Evolutionary conservation across 2,113 vertebrate species (phyloP).

Genomic region (Hippocampus comes): DNA sequence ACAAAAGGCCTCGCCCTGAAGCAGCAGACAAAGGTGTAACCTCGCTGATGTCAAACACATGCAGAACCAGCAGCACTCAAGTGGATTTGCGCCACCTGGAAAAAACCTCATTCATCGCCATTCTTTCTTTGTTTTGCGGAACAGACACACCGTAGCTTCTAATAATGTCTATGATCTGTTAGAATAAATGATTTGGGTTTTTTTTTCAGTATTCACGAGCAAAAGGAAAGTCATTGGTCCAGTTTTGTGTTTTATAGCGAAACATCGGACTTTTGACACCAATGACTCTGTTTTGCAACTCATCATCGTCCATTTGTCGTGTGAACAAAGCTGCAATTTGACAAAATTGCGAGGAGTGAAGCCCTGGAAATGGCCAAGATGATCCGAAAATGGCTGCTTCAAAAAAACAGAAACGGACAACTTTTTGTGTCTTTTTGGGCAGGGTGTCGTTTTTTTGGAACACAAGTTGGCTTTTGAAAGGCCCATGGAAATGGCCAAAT

Average conservation of each 20-base stretch:
- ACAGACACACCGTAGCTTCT: conserved; percentile 67
- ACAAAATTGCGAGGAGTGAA: background rate
- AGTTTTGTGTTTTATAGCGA: background rate
- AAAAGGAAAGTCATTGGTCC: conserved; percentile 38
- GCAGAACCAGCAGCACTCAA: conserved; percentile 61
- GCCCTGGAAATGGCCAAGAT: background rate
- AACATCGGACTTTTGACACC: background rate
- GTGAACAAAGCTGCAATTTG: background rate
- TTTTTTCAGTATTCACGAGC: background rate
- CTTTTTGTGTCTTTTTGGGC: background rate
- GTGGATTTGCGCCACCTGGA: conserved; percentile 1
- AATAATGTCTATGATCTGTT: background rate
- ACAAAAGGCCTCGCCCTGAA: conserved; percentile 8
- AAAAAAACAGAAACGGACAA: background rate
- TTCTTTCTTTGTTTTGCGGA: conserved; percentile 44
- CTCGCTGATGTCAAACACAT: conserved; percentile 7
- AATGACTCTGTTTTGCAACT: background rate
- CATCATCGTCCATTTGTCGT: background rate
- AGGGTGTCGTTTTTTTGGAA: too few species aligned
- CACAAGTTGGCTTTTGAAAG: background rate
- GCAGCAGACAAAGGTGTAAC: conserved; percentile 5
- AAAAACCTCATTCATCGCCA: conserved; percentile 62
- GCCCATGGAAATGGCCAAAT: background rate
- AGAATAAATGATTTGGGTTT: too few species aligned
- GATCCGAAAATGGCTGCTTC: background rate